These are phyloP conservation scores for Pica pica DNA, from an alignment of 2,113 vertebrate genomes.

Conservation along the genomic window DNA sequence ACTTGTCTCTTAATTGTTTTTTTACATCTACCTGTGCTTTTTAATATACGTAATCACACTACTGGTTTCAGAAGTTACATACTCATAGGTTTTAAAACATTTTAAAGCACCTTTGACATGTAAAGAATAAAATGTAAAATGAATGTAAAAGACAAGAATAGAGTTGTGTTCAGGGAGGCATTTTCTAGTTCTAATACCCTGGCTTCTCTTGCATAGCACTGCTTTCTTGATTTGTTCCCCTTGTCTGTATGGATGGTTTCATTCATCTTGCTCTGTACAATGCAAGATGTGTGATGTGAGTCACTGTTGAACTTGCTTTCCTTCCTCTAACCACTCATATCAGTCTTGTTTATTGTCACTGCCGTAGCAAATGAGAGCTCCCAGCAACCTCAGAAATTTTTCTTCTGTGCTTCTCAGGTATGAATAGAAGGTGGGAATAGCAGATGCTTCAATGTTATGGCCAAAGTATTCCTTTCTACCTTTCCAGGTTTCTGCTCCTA, in stretches of 20 bases:
- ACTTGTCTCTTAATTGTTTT: neutral
- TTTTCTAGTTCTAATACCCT: neutral
- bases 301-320: neutral
- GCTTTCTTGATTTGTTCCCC: neutral
- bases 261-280: neutral
- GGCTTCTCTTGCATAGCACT: neutral
- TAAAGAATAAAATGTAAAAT: neutral
- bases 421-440: neutral
- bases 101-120: neutral
- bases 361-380: neutral
- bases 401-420: neutral
- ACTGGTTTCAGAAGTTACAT: neutral
- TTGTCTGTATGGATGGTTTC: neutral
- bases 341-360: neutral
- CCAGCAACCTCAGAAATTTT: neutral
- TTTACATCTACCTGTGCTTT: neutral
- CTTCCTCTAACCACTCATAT: neutral
- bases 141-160: neutral
- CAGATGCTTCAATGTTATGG: neutral
- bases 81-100: neutral
- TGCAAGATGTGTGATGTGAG: neutral
- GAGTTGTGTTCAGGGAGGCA: neutral
- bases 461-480: neutral
- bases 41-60: fast-evolving
- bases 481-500: neutral